Evolutionary conservation across 2,888 invertebrate species (phyloP), one percentile per base, ranked within the genome.

Genomic region (Heliothis peltigera): DNA sequence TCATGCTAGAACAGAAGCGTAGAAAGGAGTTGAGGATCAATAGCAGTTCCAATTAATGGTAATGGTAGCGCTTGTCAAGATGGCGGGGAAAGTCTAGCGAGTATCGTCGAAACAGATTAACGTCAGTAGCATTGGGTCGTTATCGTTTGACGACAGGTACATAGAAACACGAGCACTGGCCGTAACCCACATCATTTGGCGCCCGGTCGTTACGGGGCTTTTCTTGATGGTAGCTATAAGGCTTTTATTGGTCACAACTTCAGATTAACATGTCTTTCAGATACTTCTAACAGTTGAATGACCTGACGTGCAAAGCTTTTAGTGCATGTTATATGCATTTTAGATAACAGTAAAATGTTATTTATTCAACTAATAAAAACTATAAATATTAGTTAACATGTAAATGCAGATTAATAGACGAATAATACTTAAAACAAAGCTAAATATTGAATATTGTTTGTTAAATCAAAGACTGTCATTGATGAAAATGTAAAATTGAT

Each of bases 161-260:
- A 82, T 78, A 80, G 84, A 84, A 86, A 86, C 84, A 87, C 81
- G 86, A 86, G 84, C 83, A 72, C 69, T 73, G 75, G 78, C 83
- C 72, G 84, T 89, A 87, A 87, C 87, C 89, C 86, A 83, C 87
- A 82, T 87, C 87, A 85, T 91, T 90, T 85, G 86, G 85, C 76
- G 75, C 81, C 82, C 82, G 85, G 84, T 87, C 89, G 87, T 91
- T 89, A 87, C 79, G 80, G 80, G 74, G 79, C 84, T 83, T 85
- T 84, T 79, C 84, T 87, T 88, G 85, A 91, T 90, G 87, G 85
- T 82, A 66, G 84, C 83, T 82, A 84, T 90, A 89, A 89, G 84
- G 83, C 71, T 87, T 88, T 90, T 90, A 89, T 87, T 87, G 77
- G 75, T 83, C 83, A 86, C 81, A 84, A 84, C 83, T 82, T 82